Evolutionary conservation across 1,140 invertebrate genomes (phyloP).

Genomic region (Zophobas atratus): DNA sequence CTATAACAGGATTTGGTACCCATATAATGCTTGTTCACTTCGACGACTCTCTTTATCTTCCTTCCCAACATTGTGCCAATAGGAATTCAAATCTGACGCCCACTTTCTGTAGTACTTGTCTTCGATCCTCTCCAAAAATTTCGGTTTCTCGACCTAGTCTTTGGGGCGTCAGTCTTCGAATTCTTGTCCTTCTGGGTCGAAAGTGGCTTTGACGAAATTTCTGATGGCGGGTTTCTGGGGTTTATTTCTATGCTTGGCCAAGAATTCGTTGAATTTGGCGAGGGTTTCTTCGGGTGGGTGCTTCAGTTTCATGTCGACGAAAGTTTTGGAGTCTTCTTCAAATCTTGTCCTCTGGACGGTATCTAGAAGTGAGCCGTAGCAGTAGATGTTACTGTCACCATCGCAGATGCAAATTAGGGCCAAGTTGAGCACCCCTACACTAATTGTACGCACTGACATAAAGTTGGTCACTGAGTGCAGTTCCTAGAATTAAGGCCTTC

Average conservation of each 20-base stretch:
- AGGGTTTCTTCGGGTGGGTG: conserved; percentile 78
- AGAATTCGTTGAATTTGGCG: conserved; percentile 77
- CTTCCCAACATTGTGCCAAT: conserved; percentile 89
- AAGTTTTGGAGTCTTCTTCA: conserved; percentile 91
- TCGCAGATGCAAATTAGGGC: conserved; percentile 49
- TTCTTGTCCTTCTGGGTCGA: conserved; percentile 83
- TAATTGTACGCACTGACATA: too few relatives aligned
- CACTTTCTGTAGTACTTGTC: conserved; percentile 80
- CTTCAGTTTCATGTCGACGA: conserved; percentile 91
- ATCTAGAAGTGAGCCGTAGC: conserved; percentile 84
- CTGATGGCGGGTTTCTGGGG: conserved; percentile 67
- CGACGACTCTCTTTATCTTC: conserved; percentile 87
- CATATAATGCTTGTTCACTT: conserved; percentile 85
- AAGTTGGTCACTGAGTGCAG: too few relatives aligned
- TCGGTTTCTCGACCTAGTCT: conserved; percentile 84
- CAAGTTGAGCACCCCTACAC: conserved; percentile 55
- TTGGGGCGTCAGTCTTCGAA: conserved; percentile 82
- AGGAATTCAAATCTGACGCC: conserved; percentile 77
- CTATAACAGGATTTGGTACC: conserved; percentile 91
- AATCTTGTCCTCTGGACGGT: conserved; percentile 85
- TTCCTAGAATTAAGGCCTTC: too few relatives aligned
- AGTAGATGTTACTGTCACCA: conserved; percentile 83
- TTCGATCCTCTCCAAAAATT: conserved; percentile 76
- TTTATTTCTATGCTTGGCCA: conserved; percentile 69
- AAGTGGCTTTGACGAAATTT: conserved; percentile 79